These are phyloP conservation scores for Hypanus sabinus DNA, from an alignment of 2,113 vertebrate species.

Conservation along the genomic window DNA sequence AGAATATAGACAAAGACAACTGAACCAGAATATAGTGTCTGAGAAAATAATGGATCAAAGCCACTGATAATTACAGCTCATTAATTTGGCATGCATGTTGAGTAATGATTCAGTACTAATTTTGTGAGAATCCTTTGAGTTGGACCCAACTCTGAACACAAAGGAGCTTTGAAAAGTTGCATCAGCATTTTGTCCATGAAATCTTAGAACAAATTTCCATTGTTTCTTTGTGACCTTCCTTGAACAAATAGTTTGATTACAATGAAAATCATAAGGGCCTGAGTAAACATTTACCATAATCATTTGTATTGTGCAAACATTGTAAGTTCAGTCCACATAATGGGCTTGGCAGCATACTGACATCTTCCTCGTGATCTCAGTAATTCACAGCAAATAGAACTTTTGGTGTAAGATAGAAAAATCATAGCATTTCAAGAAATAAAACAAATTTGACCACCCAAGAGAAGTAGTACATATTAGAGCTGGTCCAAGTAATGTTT, in stretches of 20 bases:
- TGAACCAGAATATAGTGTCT: not conserved
- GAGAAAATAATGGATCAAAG: not conserved
- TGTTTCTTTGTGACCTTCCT: not conserved
- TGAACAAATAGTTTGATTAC: not conserved
- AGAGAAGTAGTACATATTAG: not conserved
- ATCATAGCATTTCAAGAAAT: not conserved
- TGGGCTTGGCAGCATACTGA: not conserved
- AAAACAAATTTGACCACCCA: not conserved
- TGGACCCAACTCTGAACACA: not conserved
- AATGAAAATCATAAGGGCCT: not conserved
- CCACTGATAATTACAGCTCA: not conserved
- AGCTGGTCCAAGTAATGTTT: not conserved
- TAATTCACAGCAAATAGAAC: not conserved
- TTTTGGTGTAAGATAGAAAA: not conserved
- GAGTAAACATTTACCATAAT: not conserved
- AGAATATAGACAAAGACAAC: not conserved
- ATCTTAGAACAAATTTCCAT: not conserved
- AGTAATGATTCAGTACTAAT: not conserved
- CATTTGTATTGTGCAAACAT: not conserved
- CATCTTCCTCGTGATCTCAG: not conserved
- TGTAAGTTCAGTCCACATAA: not conserved
- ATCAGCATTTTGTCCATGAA: not conserved
- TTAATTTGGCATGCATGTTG: slow-evolving; percentile 5
- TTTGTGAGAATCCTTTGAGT: not conserved
- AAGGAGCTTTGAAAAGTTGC: not conserved